Evolutionary conservation across 2,797 vertebrate species (phyloP).

Genomic region (Gallinago solitaria): DNA sequence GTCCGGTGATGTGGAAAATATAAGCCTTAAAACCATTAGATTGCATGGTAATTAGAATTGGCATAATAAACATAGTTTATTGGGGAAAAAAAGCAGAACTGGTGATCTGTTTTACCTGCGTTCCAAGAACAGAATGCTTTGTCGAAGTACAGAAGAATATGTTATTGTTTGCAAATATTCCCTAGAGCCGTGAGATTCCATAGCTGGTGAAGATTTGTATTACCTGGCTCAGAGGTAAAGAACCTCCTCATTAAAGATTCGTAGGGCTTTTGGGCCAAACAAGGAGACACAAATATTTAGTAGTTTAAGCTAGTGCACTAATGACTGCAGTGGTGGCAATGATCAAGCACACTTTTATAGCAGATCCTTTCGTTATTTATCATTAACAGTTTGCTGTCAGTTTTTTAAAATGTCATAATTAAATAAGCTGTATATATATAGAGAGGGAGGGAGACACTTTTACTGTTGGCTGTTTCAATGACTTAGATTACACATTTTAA

Average conservation of each 20-base stretch:
- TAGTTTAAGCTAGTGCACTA: not conserved
- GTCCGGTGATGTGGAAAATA: slow-evolving; percentile 91
- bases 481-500: slow-evolving; percentile 25
- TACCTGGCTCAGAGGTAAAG: not conserved
- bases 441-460: not conserved
- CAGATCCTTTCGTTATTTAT: slow-evolving; percentile 20
- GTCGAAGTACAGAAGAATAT: not conserved
- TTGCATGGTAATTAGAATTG: slow-evolving; percentile 93
- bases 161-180: not conserved
- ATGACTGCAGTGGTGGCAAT: not conserved
- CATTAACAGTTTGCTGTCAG: not conserved
- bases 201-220: slow-evolving; percentile 20
- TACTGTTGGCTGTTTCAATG: not conserved
- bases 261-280: not conserved
- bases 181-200: not conserved
- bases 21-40: slow-evolving; percentile 90
- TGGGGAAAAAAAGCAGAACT: slow-evolving; percentile 78
- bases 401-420: slow-evolving; percentile 29
- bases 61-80: slow-evolving; percentile 92
- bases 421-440: slow-evolving; percentile 11
- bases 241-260: not conserved
- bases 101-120: slow-evolving; percentile 78
- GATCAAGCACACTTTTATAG: not conserved
- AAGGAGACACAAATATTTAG: not conserved
- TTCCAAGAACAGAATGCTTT: slow-evolving; percentile 52